Base-by-base conservation (phyloP, 2,888 invertebrate species). In the Alloscopus bannaensis region DNA sequence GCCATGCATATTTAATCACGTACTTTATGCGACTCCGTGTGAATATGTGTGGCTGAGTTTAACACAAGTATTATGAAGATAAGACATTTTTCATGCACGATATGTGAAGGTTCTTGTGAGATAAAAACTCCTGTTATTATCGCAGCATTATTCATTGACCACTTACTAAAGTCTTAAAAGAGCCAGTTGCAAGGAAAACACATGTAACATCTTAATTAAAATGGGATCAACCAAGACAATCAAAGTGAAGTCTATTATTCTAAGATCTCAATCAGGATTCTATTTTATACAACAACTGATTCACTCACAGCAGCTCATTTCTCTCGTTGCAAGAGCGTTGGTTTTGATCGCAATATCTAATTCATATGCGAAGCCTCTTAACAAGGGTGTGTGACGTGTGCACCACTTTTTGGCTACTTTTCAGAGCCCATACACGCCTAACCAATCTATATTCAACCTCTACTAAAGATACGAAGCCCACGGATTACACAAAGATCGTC, bases 151-250 rank as follows among this genome's bases (percentile, higher is more conserved):
- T 59, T 29, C 40, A 60, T 40, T 22, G 60, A 60, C 60, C 22
- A 60, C 40, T 36, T 36, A 59, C 20, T 70, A 70, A 13, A 20
- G n/a, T 55, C 6, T 52, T 47, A n/a, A n/a, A n/a, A n/a, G n/a
- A n/a, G n/a, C n/a, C n/a, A n/a, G n/a, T n/a, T 11, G 57, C 28
- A 57, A n/a, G 20, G 36, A n/a, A n/a, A n/a, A n/a, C n/a, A n/a
- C 11, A 78, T 66, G 45, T 29, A 78, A 78, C 64, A 59, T 71
- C 71, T 71, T 78, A 78, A 78, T 78, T 78, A 78, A 78, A 78
- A 78, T 60, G 65, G 78, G 78, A 78, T 78, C 78, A 78, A 59
- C 45, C 59, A 40, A 59, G 52, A 70, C 62, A 45, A 75, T 50
- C 57, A 59, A 60, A 22, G 31, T 31, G 36, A 57, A 57, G 36